These are phyloP conservation scores for Malurus cyaneus DNA, from an alignment of 2,113 vertebrate genomes.

Conservation along the genomic window DNA sequence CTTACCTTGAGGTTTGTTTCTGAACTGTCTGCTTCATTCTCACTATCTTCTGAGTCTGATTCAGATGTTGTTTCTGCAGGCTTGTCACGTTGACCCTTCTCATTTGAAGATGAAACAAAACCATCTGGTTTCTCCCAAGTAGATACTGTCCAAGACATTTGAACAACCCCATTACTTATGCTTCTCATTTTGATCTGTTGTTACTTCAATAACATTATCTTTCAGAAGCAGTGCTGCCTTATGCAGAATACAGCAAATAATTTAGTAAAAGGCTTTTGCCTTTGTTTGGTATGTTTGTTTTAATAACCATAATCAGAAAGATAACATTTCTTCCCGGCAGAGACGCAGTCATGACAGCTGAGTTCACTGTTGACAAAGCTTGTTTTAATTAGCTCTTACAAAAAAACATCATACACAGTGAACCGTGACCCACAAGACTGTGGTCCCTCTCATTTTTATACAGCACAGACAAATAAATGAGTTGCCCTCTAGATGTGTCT, in stretches of 20 bases:
- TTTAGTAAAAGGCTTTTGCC: neutral
- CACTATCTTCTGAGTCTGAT: slow-evolving; percentile 44
- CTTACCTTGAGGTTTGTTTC: slow-evolving; percentile 82
- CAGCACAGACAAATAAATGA: neutral
- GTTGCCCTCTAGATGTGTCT: neutral
- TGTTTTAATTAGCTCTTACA: neutral
- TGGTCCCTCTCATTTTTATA: neutral
- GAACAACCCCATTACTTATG: slow-evolving; percentile 39
- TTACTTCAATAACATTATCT: neutral
- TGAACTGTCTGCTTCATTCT: slow-evolving; percentile 35
- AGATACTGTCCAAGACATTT: slow-evolving; percentile 81
- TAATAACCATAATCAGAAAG: neutral
- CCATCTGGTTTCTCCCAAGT: slow-evolving; percentile 90
- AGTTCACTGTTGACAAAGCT: neutral
- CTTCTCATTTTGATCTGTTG: neutral
- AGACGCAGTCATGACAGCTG: neutral
- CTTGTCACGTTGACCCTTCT: neutral
- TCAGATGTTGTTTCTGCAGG: slow-evolving; percentile 37
- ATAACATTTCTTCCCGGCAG: neutral
- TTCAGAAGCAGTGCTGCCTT: neutral
- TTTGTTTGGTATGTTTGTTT: neutral
- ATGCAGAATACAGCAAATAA: neutral
- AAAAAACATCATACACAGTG: rapidly evolving
- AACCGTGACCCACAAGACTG: neutral
- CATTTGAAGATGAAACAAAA: slow-evolving; percentile 66